Conservation (phyloP, 2,888 invertebrate genomes). For the Leptopilina myrica region DNA sequence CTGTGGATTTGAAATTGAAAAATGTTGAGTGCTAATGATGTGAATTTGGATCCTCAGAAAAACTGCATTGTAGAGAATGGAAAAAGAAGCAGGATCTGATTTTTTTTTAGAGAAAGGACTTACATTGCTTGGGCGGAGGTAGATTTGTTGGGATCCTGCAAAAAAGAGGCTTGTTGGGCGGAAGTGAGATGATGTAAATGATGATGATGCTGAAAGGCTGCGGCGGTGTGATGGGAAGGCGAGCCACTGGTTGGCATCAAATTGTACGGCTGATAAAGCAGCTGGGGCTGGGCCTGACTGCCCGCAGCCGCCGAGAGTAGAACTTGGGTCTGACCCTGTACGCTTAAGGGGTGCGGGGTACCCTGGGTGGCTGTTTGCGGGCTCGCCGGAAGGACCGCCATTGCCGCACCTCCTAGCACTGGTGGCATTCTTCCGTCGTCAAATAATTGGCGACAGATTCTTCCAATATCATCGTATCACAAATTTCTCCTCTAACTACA, state of each 20-base stretch:
- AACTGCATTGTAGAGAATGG: too few relatives aligned
- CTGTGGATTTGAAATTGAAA: too few relatives aligned
- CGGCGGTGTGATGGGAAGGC: conserved; percentile 62
- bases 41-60: too few relatives aligned
- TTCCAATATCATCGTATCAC: conserved; percentile 50
- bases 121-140: conserved; percentile 63
- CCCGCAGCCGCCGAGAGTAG: conserved; percentile 58
- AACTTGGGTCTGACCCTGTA: conserved; percentile 68
- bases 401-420: conserved; percentile 76
- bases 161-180: conserved; percentile 61
- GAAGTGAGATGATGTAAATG: conserved; percentile 56
- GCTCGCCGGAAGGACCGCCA: conserved; percentile 76
- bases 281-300: conserved; percentile 67
- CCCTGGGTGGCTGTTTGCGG: conserved; percentile 75
- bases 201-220: conserved; percentile 62
- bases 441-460: conserved; percentile 45
- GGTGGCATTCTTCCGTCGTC: conserved; percentile 72
- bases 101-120: conserved; percentile 53
- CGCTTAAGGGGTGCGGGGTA: conserved; percentile 67
- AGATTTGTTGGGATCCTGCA: conserved; percentile 59
- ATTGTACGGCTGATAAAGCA: conserved; percentile 75
- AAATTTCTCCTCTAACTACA: not conserved
- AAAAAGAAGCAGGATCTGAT: too few relatives aligned
- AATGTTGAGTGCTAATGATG: too few relatives aligned
- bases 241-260: conserved; percentile 68